Conservation (phyloP, 2,797 vertebrate species). For the Characodon lateralis region DNA sequence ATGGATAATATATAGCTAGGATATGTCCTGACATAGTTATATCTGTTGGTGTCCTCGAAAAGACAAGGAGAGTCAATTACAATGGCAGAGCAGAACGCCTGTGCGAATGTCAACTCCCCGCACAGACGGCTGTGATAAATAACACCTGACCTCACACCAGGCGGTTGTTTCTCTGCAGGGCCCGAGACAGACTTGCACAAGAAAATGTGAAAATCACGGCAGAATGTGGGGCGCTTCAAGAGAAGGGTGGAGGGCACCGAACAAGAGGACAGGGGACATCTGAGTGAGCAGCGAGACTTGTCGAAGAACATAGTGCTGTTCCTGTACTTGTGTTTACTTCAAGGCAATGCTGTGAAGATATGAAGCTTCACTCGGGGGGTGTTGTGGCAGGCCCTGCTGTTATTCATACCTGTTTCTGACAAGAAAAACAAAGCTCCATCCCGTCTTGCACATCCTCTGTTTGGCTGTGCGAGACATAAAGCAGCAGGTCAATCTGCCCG, state of each 20-base stretch:
- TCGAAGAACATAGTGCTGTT: conserved; percentile 56
- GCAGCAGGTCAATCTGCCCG: conserved; percentile 68
- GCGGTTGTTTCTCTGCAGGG: conserved; percentile 74
- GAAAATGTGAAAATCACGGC: conserved; percentile 77
- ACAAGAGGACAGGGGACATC: conserved; percentile 64
- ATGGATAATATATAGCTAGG: conserved; percentile 89
- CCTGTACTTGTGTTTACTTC: conserved; percentile 65
- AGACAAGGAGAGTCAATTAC: conserved; percentile 93
- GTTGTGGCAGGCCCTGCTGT: conserved; percentile 73
- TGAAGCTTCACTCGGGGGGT: conserved; percentile 67
- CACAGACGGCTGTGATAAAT: conserved; percentile 83
- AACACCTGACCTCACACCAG: conserved; percentile 81
- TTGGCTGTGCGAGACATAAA: conserved; percentile 73
- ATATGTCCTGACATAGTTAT: conserved; percentile 91
- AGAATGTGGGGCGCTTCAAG: conserved; percentile 68
- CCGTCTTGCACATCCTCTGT: conserved; percentile 68
- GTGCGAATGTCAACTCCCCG: conserved; percentile 83
- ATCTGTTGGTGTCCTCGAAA: conserved; percentile 86
- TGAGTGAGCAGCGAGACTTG: conserved; percentile 69
- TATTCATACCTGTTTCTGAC: conserved; percentile 76
- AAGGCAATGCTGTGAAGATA: conserved; percentile 69
- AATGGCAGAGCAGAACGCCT: conserved; percentile 77
- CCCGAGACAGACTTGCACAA: conserved; percentile 64
- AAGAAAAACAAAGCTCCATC: conserved; percentile 76
- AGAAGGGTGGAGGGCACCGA: conserved; percentile 65